Conservation (phyloP, 2,888 invertebrate genomes). For the Pyrochroa serraticornis region DNA sequence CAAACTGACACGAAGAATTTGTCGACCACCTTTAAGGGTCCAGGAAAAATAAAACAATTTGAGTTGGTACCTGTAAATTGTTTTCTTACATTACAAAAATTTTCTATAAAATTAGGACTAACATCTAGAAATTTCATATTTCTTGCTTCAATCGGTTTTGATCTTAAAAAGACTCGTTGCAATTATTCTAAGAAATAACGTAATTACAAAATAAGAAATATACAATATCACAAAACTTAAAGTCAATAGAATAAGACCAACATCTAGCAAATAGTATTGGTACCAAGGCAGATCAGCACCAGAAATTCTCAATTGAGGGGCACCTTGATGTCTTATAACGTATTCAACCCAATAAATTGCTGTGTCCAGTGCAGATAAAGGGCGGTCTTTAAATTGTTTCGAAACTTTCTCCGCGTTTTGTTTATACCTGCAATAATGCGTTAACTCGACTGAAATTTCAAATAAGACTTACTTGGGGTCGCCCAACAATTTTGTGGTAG, state of each 20-base stretch:
- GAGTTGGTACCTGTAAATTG: too few relatives aligned
- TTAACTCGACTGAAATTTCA: too few relatives aligned
- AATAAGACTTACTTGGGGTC: conserved; percentile 12
- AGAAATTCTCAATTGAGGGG: conserved; percentile 60
- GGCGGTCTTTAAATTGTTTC: conserved; percentile 64
- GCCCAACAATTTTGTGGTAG: conserved; percentile 36
- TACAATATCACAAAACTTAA: neutral
- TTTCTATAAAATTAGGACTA: neutral
- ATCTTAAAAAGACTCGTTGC: neutral
- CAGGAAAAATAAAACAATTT: too few relatives aligned
- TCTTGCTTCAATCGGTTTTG: neutral
- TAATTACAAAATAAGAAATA: conserved; percentile 1
- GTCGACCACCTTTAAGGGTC: too few relatives aligned
- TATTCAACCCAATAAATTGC: conserved; percentile 72
- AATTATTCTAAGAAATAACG: neutral
- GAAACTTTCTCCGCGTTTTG: conserved; percentile 60
- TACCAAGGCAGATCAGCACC: conserved; percentile 59
- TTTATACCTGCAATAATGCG: conserved; percentile 59
- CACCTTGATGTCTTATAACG: conserved; percentile 64
- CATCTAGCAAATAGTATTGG: conserved; percentile 51
- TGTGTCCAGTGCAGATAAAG: conserved; percentile 64
- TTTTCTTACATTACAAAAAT: neutral
- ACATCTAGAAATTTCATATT: too few relatives aligned
- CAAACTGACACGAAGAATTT: too few relatives aligned
- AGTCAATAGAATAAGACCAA: conserved; percentile 14